Evolutionary conservation across 2,113 vertebrate species (phyloP), one percentile per base, ranked within the genome.

Genomic region (Lepisosteus oculatus): DNA sequence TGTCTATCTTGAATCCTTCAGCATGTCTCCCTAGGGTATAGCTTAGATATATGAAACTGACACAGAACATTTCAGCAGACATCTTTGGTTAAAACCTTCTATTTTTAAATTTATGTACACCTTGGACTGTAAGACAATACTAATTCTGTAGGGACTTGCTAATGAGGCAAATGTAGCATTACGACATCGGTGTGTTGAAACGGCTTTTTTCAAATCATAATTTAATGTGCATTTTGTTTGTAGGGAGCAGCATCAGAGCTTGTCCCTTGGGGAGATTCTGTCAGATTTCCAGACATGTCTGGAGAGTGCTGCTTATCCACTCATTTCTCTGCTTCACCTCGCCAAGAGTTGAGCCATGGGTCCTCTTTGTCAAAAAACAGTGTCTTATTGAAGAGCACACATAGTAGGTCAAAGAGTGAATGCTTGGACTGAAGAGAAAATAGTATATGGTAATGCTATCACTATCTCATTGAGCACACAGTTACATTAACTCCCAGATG

Each of bases 61-160:
- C 14, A n/a, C n/a, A 15, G 14, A 59, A 59, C 57, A 13, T 13
- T 59, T 59, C 57, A 59, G 57, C 57, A 59, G 57, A 59, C n/a
- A 59, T 59, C 12, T 59, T 14, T 59, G 47, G 47, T 51, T 51
- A 51, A 51, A 51, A 51, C 47, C 47, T 59, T 13, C 4, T 4
- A 5, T 11, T 59, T 59, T 59, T 59, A 59, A 13, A 59, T 59
- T 11, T 59, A 59, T 13, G 3, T 8, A 59, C 57, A 59, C 57
- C 57, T 59, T 59, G 12, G 4, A 59, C 12, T n/a, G 57, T 59
- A 59, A 15, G 57, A n/a, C n/a, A n/a, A 14, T 14, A 59, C 57
- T n/a, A 13, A 59, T 59, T 59, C 57, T 59, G 57, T 59, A 59
- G n/a, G n/a, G 57, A 59, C 57, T 59, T 59, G 57, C 57, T 59